Percentiles rank a stretch among this genome's conserved stretches.
These are phyloP conservation scores for Hartigia nigra DNA, from an alignment of 2,888 invertebrate species.

Conservation along the genomic window DNA sequence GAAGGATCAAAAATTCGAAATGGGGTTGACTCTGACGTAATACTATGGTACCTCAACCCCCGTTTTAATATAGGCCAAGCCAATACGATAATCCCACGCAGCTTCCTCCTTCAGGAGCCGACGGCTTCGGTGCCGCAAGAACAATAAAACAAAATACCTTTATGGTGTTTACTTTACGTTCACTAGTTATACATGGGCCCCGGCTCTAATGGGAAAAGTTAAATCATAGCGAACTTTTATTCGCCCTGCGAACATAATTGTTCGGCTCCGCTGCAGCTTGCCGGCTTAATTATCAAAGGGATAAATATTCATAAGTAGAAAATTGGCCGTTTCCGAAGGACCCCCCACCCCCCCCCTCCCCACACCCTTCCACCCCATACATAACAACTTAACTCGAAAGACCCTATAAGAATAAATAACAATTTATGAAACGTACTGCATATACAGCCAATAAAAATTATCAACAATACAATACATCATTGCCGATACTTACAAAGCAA, in stretches of 20 bases:
- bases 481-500: neutral
- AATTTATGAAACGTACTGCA: neutral
- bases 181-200: neutral
- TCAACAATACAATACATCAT: neutral
- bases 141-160: conserved; percentile 1
- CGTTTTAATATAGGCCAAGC: neutral
- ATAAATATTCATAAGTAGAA: conserved; percentile 1
- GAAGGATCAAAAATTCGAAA: neutral
- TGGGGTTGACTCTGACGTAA: neutral
- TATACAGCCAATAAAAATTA: neutral
- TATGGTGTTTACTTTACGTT: neutral
- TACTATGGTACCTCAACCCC: neutral
- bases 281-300: conserved; percentile 1
- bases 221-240: conserved; percentile 16
- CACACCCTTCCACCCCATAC: too few species aligned
- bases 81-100: neutral
- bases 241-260: conserved; percentile 25
- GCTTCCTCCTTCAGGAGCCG: neutral
- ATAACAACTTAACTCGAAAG: neutral
- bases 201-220: conserved; percentile 4
- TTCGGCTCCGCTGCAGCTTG: conserved; percentile 11
- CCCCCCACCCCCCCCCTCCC: too few species aligned
- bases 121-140: neutral
- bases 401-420: neutral
- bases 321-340: conserved; percentile 1